Evolutionary conservation across 2,888 invertebrate genomes (phyloP).

Genomic region (Spodoptera picta): DNA sequence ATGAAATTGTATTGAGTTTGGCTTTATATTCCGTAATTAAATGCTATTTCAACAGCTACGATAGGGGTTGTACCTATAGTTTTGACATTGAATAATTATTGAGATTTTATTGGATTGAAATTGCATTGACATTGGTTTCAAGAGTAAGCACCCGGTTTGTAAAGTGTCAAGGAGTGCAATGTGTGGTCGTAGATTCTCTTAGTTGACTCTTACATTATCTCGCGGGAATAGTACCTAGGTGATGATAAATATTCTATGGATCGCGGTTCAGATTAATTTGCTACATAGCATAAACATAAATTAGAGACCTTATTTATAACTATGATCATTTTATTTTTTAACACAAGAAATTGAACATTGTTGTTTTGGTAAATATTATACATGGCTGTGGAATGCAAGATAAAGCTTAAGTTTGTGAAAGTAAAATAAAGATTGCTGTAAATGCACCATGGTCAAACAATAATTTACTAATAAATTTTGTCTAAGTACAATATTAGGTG

Average conservation of each 20-base stretch:
- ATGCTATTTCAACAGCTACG: no score
- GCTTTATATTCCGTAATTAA: no score
- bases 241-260: neutral
- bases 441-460: conserved; percentile 20
- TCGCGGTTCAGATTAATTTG: neutral
- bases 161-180: no score
- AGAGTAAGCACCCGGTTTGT: no score
- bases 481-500: neutral
- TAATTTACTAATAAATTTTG: neutral
- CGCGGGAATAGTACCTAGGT: no score
- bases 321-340: conserved; percentile 31
- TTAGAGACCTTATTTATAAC: neutral
- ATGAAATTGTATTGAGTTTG: no score
- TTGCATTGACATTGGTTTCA: no score
- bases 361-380: conserved; percentile 22
- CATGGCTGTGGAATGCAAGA: conserved; percentile 45
- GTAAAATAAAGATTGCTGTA: conserved; percentile 36
- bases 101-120: no score
- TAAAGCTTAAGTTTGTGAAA: conserved; percentile 30
- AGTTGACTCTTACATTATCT: no score
- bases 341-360: conserved; percentile 22
- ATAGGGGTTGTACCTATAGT: no score
- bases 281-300: neutral
- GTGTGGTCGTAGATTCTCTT: no score
- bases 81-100: no score